These are phyloP conservation scores for Bettongia penicillata DNA, from an alignment of 2,113 vertebrate species.

Conservation along the genomic window DNA sequence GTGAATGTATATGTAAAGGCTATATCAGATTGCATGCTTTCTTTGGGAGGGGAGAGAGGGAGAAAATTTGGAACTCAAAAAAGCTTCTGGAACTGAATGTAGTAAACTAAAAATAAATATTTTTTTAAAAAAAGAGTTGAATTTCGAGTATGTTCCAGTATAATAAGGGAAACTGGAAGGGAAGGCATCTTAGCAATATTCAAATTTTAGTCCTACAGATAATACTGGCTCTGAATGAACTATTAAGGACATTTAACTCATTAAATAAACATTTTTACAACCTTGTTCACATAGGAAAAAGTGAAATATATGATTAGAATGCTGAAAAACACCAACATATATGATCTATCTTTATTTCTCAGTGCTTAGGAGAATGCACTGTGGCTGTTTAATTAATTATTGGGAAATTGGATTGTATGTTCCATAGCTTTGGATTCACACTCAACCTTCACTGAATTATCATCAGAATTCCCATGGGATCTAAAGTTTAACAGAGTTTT, in stretches of 20 bases:
- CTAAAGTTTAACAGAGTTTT: slow-evolving; percentile 34
- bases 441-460: neutral
- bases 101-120: no score
- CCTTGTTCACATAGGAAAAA: neutral
- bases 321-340: neutral
- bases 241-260: neutral
- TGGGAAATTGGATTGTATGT: neutral
- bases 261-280: neutral
- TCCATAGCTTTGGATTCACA: neutral
- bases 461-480: slow-evolving; percentile 3
- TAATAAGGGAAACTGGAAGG: neutral
- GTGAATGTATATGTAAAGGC: no score
- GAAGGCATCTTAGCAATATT: neutral
- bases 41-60: no score
- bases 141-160: neutral
- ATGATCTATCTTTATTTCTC: neutral
- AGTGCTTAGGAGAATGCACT: neutral
- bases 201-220: neutral
- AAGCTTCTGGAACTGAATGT: no score
- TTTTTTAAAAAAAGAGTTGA: neutral
- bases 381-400: neutral
- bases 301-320: neutral
- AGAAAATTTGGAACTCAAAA: no score
- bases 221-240: neutral
- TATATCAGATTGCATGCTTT: no score